These are phyloP conservation scores for Saguinus midas DNA, from an alignment of 2,113 vertebrate species.

Conservation along the genomic window DNA sequence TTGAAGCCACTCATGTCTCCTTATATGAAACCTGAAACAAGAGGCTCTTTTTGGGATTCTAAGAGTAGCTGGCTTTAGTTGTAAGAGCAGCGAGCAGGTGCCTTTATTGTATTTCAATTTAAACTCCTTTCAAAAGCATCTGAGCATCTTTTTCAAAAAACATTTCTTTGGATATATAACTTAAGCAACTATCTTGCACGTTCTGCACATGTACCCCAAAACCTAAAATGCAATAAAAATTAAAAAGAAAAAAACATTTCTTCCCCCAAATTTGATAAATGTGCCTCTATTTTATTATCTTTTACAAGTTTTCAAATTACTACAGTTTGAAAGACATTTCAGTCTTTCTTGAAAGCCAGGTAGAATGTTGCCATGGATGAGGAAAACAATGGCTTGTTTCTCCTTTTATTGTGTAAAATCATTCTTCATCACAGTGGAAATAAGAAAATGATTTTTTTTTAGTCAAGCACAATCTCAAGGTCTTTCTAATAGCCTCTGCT, in stretches of 20 bases:
- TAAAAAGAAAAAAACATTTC: neutral
- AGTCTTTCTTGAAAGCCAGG: constrained; percentile 14
- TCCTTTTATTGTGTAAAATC: neutral
- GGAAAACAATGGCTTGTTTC: constrained; percentile 10
- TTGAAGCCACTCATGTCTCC: neutral
- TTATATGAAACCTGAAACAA: neutral
- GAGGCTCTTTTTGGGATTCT: neutral
- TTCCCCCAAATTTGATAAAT: neutral
- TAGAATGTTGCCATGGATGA: neutral
- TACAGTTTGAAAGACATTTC: constrained; percentile 16
- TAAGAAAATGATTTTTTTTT: constrained; percentile 39
- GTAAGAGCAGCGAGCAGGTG: neutral
- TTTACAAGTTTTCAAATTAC: constrained; percentile 16
- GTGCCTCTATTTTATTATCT: neutral
- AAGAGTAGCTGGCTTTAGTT: neutral
- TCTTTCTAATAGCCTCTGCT: neutral
- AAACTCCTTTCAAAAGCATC: constrained; percentile 9
- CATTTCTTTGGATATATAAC: neutral
- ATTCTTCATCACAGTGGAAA: neutral
- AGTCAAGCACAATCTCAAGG: neutral
- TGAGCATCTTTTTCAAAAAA: neutral
- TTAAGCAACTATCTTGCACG: too few species aligned
- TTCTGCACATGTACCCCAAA: too few species aligned
- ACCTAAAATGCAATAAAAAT: too few species aligned
- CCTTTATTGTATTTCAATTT: neutral